Evolutionary conservation across 1,140 invertebrate genomes (phyloP), one percentile per base, ranked within the genome.

Genomic region (Megalopta genalis): DNA sequence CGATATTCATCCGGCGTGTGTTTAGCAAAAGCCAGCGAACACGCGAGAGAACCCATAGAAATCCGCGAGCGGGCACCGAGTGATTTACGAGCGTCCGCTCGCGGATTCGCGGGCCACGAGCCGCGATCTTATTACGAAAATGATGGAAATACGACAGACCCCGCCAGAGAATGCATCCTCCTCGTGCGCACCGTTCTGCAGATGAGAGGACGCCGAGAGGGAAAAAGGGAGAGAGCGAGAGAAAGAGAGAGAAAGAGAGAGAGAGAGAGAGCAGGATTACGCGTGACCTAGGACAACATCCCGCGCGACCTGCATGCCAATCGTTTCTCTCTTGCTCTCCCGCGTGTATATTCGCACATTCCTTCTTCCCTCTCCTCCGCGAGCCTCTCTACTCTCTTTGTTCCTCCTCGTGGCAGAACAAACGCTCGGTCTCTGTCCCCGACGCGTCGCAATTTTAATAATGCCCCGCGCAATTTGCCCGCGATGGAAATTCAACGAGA

Each of bases 271-370:
- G 85, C 80, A 82, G 82, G 81, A 91, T 91, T 90, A 90, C 88
- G 90, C 90, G 89, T 91, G 91, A 92, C 91, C 91, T 92, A 92
- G 91, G 91, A 91, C 91, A 92, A 92, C 91, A 92, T 91, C 89
- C 90, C 90, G 88, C 90, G 90, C 90, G 91, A 92, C 90, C 90
- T 91, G 91, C 91, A 92, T 92, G 91, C 91, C 91, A 91, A 92
- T 91, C 90, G 86, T 87, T 82, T 91, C 87, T 91, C 88, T 89
- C 87, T 89, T 87, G 83, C 87, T 88, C 86, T 87, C 88, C 88
- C 87, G 75, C 57, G 49, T 72, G 60, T 72, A 71, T 79, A 67
- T 77, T 86, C 82, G 76, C 82, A 27, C 84, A 69, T 85, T 84
- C 82, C 88, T 78, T 85, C 80, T 69, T 81, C 75, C 78, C 74